Conservation (phyloP, 2,113 vertebrate species). For the Pristiophorus japonicus region DNA sequence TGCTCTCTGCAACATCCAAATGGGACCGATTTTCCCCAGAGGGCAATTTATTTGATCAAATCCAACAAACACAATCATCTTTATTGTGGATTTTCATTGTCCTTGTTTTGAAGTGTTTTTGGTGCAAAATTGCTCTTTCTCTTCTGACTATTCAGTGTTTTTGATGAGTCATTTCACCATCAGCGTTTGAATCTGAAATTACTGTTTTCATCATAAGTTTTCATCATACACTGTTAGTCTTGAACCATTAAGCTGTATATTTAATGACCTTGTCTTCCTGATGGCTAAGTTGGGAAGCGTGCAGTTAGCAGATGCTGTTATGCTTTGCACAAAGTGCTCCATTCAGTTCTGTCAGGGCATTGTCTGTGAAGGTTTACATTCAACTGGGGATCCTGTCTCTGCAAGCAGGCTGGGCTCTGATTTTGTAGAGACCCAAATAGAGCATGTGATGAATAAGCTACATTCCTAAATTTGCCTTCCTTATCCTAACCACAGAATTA, state of each 20-base stretch:
- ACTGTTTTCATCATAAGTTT: background rate
- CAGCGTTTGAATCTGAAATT: background rate
- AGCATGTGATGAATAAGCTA: background rate
- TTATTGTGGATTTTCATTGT: background rate
- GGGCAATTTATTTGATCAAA: background rate
- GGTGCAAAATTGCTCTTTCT: background rate
- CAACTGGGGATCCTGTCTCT: background rate
- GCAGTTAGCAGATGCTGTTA: background rate
- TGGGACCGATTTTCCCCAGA: background rate
- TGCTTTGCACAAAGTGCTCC: background rate
- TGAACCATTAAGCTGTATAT: background rate
- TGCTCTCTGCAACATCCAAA: background rate
- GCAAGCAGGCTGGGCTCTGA: background rate
- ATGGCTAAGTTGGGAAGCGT: background rate
- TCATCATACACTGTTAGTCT: background rate
- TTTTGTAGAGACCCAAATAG: background rate
- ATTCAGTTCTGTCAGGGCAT: background rate
- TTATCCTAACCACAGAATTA: background rate
- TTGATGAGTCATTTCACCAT: background rate
- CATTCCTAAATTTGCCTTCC: background rate
- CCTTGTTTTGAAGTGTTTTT: background rate
- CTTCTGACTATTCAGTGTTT: background rate
- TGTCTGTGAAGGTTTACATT: background rate
- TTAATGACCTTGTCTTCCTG: background rate
- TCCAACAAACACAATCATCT: background rate